A percentile compares a stretch with the other conserved stretches of the same genome.
These are phyloP conservation scores for Oreochromis mossambicus DNA, from an alignment of 2,797 vertebrate species.

Conservation along the genomic window DNA sequence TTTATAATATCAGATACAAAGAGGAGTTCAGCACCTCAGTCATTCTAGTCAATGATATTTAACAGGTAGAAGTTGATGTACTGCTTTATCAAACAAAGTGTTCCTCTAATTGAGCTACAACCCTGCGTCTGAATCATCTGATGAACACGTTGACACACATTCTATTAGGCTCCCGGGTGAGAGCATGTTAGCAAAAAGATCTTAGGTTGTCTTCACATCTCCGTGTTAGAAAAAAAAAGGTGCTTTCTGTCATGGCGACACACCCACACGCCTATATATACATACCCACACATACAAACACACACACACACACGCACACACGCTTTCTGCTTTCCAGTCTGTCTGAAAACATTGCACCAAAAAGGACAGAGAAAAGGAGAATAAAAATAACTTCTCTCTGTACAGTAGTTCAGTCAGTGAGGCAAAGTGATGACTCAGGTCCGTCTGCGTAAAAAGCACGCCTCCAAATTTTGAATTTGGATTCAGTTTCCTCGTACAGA, in stretches of 20 bases:
- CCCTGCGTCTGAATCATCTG: constrained; percentile 34
- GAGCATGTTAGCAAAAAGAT: constrained; percentile 58
- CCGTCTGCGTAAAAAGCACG: constrained; percentile 29
- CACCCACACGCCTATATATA: constrained; percentile 26
- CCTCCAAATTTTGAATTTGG: constrained; percentile 26
- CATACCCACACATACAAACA: not conserved
- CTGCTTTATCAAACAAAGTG: constrained; percentile 29
- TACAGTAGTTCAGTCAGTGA: constrained; percentile 65
- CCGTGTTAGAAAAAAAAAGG: constrained; percentile 61
- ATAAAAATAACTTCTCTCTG: constrained; percentile 51
- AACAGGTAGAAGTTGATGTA: constrained; percentile 44
- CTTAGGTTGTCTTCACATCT: constrained; percentile 66
- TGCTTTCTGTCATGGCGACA: constrained; percentile 49
- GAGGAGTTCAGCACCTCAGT: constrained; percentile 29
- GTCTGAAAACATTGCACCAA: constrained; percentile 66
- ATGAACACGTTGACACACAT: constrained; percentile 54
- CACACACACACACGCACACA: not conserved
- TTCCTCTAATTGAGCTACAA: constrained; percentile 23
- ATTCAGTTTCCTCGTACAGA: constrained; percentile 24
- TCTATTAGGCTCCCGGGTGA: constrained; percentile 31
- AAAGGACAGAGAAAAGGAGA: constrained; percentile 50
- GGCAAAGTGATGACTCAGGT: constrained; percentile 48
- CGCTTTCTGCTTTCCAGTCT: constrained; percentile 55
- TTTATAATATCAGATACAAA: not conserved
- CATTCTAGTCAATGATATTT: constrained; percentile 25